phyloP scores from a whole-genome alignment of 1,140 invertebrate genomes.

The Trichonephila clavata region DNA sequence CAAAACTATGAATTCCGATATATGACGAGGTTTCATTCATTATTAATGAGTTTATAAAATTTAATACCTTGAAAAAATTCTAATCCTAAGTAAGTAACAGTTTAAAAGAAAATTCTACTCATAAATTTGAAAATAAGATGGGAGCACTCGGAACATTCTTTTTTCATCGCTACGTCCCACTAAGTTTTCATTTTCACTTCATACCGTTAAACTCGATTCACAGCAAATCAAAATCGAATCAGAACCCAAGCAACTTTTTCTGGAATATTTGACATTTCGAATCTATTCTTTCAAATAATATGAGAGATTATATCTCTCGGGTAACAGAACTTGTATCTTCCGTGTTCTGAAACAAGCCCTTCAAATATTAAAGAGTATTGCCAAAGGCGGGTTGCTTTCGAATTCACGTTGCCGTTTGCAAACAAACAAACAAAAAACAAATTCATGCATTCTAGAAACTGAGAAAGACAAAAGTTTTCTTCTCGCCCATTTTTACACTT shows the following conservation, averaged over 20 bases:
- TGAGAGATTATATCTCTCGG: background rate
- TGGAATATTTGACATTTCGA: background rate
- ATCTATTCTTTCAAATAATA: background rate
- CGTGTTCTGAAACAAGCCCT: background rate
- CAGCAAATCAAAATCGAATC: background rate
- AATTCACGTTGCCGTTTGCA: background rate
- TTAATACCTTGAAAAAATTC: too few species aligned
- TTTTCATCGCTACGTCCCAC: too few species aligned
- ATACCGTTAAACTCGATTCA: background rate
- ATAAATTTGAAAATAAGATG: too few species aligned
- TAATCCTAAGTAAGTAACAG: too few species aligned
- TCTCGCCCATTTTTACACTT: background rate
- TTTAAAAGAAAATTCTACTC: too few species aligned
- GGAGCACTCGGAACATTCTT: too few species aligned
- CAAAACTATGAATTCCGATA: too few species aligned
- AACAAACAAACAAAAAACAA: background rate
- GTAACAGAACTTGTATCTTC: background rate
- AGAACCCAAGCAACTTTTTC: background rate
- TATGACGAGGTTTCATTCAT: too few species aligned
- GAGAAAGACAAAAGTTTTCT: background rate
- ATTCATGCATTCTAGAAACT: background rate
- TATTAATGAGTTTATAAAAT: too few species aligned
- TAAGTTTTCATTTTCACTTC: too few species aligned
- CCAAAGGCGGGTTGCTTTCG: background rate
- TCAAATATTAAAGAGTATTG: background rate